Base-by-base conservation (phyloP, 2,797 vertebrate genomes). In the Dallia pectoralis region DNA sequence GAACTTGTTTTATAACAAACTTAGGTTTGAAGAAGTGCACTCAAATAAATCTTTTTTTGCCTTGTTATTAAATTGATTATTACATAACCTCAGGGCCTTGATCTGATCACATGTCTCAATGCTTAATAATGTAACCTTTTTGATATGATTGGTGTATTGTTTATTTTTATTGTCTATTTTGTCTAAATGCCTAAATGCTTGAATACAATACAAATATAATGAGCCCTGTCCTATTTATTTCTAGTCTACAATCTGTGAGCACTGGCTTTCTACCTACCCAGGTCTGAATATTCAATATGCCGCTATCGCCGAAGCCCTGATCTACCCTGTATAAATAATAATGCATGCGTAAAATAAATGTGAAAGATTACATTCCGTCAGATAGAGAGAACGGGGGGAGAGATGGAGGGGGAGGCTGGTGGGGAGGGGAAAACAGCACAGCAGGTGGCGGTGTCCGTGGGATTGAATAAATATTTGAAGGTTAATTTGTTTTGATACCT, bases 401-500 rank as follows among this genome's bases (percentile, higher is more conserved):
- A 53, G 51, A 32, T 27, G 7, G 74, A 25, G 63, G 22, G 25
- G 4, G n/a, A 67, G 74, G 67, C 77, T 33, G 16, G 66, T 36
- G 5, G 44, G 70, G 51, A 15, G 67, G 71, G 40, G 72, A 74
- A 70, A 48, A 61, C 69, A 77, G 67, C 64, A 71, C 53, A 27
- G 53, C 25, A 25, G 53, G 53, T 59, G 53, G n/a, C 65, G 80
- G 69, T 44, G 73, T 40, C 67, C 74, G 65, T 49, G 69, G 71
- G 82, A 85, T 85, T 77, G 75, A 85, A 84, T 76, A 84, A 77
- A 86, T 86, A 86, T 87, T 84, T 87, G 86, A 88, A 84, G 86
- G 85, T 87, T 89, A 87, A 89, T 89, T 89, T 89, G 85, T 89
- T 89, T 89, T 89, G 84, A 89, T 85, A 84, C 81, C 81, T 81